A percentile compares a stretch with the other conserved stretches of the same genome.
Evolutionary conservation across 2,113 vertebrate species (phyloP).

Genomic region (Varanus salvator): DNA sequence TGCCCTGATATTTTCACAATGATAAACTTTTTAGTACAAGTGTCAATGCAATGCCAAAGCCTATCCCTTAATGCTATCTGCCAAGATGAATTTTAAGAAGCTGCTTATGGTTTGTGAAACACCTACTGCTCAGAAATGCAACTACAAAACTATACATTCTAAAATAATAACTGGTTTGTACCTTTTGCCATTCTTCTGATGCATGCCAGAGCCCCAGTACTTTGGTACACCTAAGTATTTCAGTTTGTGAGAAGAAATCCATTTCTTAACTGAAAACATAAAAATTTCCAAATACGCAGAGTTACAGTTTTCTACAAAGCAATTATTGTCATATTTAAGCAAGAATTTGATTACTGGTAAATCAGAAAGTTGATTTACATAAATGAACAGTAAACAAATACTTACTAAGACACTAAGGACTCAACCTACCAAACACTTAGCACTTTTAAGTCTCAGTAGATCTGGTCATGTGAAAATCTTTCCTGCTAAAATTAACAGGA

Average conservation of each 20-base stretch:
- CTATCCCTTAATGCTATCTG: neutral
- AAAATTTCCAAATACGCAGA: slow-evolving; percentile 53
- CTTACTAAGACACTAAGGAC: neutral
- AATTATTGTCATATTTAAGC: slow-evolving; percentile 4
- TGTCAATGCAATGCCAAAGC: neutral
- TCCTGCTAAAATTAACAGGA: neutral
- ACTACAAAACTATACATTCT: neutral
- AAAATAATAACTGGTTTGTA: slow-evolving; percentile 71
- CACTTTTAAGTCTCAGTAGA: neutral
- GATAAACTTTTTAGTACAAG: neutral
- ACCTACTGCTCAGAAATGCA: neutral
- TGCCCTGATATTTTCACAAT: neutral
- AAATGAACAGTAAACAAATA: neutral
- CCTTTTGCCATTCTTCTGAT: slow-evolving; percentile 89
- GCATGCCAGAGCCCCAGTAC: slow-evolving; percentile 95
- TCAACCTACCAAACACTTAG: neutral
- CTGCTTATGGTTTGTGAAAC: neutral
- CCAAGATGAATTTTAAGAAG: neutral
- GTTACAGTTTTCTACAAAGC: slow-evolving; percentile 21
- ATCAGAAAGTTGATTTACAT: neutral
- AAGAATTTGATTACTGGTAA: slow-evolving; percentile 40
- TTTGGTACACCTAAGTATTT: slow-evolving; percentile 92
- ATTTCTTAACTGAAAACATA: slow-evolving; percentile 87
- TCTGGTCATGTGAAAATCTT: neutral
- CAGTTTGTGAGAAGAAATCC: slow-evolving; percentile 87